A percentile compares a stretch with the other conserved stretches of the same genome.
phyloP scores from a whole-genome alignment of 2,113 vertebrate genomes.

The Caloenas nicobarica region DNA sequence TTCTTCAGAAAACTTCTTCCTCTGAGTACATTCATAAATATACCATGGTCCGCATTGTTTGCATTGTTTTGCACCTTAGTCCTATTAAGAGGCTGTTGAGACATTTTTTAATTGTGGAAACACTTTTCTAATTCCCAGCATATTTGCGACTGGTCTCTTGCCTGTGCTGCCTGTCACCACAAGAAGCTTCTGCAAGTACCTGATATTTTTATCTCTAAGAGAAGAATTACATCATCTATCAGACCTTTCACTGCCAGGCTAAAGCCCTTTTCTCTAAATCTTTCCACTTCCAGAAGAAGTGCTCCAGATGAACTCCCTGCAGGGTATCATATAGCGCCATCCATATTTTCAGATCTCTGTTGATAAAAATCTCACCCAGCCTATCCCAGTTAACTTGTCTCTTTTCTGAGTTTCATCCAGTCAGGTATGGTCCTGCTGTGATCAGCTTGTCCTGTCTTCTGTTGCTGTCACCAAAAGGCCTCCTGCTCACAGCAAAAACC shows the following conservation, averaged over 20 bases:
- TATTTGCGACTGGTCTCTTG: neutral
- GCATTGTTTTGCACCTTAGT: neutral
- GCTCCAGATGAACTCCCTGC: neutral
- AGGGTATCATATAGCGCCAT: neutral
- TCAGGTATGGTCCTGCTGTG: neutral
- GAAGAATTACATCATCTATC: neutral
- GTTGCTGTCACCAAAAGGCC: neutral
- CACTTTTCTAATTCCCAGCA: neutral
- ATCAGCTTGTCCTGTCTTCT: neutral
- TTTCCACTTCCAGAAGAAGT: neutral
- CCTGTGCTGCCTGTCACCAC: neutral
- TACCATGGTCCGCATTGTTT: neutral
- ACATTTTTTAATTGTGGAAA: neutral
- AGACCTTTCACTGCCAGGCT: neutral
- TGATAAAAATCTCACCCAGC: neutral
- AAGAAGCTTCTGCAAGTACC: neutral
- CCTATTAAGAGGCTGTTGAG: neutral
- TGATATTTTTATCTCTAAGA: neutral
- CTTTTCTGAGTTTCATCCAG: neutral
- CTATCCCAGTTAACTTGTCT: neutral
- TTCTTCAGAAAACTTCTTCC: neutral
- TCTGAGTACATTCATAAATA: neutral
- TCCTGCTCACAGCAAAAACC: neutral
- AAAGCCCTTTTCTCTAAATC: neutral
- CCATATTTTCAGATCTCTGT: neutral